Base-by-base conservation (phyloP, 1,140 invertebrate species). In the Lutraria rhynchaena region DNA sequence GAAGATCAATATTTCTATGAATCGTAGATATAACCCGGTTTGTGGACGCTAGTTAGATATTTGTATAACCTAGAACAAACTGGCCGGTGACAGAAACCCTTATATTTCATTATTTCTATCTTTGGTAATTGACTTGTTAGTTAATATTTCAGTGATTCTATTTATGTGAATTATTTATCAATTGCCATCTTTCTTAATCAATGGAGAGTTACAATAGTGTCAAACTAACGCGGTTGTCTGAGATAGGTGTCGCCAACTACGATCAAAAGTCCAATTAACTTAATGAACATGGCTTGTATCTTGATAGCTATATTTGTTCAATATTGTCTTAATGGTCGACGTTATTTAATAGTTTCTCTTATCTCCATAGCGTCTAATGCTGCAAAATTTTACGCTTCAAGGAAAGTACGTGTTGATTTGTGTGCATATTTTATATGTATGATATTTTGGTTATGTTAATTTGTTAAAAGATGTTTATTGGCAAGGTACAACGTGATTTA, bases 121-220 rank as follows among this genome's bases (percentile, higher is more conserved):
- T 49, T 49, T 19, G n/a, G 37, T 65, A 65, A 65, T 37, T 35
- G 61, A 27, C 15, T n/a, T 1, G 15, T 37, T 65, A 22, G 35
- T 65, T 65, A 65, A 44, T 65, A 65, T 65, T 65, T 65, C 61
- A 65, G 37, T 44, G 13, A 65, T 65, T n/a, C 24, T 65, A 35
- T n/a, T 15, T 22, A 44, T 41, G 46, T 65, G 61, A 65, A 65
- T 65, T 22, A 65, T 65, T 65, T 44, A 41, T 65, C 11, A 27
- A 11, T 29, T 22, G 1, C 35, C 46, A 44, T 65, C 61, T 44
- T 22, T 22, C 1, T 44, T 11, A 65, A 65, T 65, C 61, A 65
- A 65, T 65, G 27, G 11, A n/a, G 46, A 65, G 61, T 65, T 24
- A 15, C n/a, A 65, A 27, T 46, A 33, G 41, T 65, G 15, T 46